Evolutionary conservation across 2,888 invertebrate species (phyloP).

Genomic region (Melitaea athalia): DNA sequence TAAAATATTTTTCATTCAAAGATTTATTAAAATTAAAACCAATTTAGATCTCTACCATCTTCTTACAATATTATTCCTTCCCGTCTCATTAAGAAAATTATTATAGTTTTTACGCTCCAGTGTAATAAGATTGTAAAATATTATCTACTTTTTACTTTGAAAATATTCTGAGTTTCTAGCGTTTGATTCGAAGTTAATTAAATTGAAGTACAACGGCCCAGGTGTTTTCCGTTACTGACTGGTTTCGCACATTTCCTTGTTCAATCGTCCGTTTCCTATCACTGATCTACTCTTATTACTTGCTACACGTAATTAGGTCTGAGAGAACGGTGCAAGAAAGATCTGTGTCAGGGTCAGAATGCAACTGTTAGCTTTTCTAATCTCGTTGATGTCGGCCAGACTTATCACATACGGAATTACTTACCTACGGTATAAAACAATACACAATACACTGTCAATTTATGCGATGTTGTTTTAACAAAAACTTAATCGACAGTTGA

Average conservation of each 20-base stretch:
- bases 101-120: no score
- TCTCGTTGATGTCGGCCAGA: conserved; percentile 34
- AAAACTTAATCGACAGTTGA: neutral
- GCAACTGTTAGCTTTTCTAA: conserved; percentile 41
- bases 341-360: conserved; percentile 67
- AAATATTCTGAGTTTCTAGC: no score
- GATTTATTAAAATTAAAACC: neutral
- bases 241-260: conserved; percentile 52
- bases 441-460: conserved; percentile 1
- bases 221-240: conserved; percentile 54
- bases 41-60: neutral
- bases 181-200: neutral
- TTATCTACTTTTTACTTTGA: no score
- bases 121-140: no score
- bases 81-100: no score
- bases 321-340: conserved; percentile 61
- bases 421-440: conserved; percentile 20
- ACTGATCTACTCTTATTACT: conserved; percentile 53
- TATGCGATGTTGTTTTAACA: neutral
- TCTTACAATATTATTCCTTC: neutral
- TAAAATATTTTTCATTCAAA: neutral
- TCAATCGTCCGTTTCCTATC: conserved; percentile 62
- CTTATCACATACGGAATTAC: conserved; percentile 29
- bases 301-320: conserved; percentile 60
- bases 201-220: conserved; percentile 8